A percentile compares a stretch with the other conserved stretches of the same genome.
These are phyloP conservation scores for Oxyteleia sp. DNA, from an alignment of 2,888 invertebrate species.

Conservation along the genomic window DNA sequence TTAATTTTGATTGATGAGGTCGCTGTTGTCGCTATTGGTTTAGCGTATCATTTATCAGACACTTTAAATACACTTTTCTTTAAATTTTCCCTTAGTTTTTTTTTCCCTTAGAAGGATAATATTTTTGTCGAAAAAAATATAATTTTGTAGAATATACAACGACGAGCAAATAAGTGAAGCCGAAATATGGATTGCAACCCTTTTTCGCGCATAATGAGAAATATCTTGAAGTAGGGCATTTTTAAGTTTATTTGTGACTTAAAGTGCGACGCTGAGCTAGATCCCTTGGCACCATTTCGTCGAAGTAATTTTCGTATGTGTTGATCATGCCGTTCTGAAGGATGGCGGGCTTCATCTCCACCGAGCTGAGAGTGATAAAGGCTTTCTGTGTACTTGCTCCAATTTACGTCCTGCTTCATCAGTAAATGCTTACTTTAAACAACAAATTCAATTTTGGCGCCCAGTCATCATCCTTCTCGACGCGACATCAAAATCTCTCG, in stretches of 20 bases:
- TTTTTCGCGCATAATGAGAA: constrained; percentile 25
- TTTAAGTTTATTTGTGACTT: constrained; percentile 75
- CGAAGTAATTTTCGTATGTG: constrained; percentile 96
- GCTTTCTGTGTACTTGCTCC: constrained; percentile 53
- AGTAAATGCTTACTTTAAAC: constrained; percentile 66
- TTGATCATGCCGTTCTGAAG: constrained; percentile 97
- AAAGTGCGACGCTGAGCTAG: constrained; percentile 89
- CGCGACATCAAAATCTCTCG: constrained; percentile 95
- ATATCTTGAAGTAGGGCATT: constrained; percentile 41
- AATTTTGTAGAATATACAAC: too few species aligned
- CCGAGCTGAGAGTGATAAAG: constrained; percentile 65
- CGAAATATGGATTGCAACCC: too few species aligned
- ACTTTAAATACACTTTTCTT: too few species aligned
- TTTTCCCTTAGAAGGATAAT: too few species aligned
- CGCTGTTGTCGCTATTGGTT: too few species aligned
- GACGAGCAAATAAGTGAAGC: too few species aligned
- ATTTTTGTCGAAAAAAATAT: too few species aligned
- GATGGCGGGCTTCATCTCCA: constrained; percentile 96
- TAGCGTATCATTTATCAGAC: too few species aligned
- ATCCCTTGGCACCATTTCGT: constrained; percentile 91
- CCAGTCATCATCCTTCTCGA: constrained; percentile 97
- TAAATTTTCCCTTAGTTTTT: too few species aligned
- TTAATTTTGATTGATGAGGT: too few species aligned
- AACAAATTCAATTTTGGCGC: constrained; percentile 78
- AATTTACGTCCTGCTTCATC: constrained; percentile 69